phyloP scores from a whole-genome alignment of 2,113 vertebrate genomes.

The Chaetodon trifascialis region DNA sequence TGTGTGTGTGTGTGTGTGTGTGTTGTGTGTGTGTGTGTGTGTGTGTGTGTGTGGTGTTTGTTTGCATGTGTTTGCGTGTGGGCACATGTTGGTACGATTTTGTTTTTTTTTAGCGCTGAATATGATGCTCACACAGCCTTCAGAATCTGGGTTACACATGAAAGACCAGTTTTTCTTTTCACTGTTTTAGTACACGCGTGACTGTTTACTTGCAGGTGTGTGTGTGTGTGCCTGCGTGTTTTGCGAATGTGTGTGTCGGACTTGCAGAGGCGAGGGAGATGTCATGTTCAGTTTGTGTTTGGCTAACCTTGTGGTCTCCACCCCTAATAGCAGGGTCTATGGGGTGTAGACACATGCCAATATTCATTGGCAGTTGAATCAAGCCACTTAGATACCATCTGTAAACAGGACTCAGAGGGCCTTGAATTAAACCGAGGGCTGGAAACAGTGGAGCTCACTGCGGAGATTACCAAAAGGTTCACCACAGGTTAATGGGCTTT shows the following conservation, averaged over 20 bases:
- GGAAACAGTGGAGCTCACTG: constrained; percentile 75
- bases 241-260: constrained; percentile 14
- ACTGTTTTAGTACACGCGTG: not conserved
- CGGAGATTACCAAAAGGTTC: constrained; percentile 77
- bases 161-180: not conserved
- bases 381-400: constrained; percentile 85
- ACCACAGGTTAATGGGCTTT: constrained; percentile 79
- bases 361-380: constrained; percentile 88
- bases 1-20: constrained; percentile 44
- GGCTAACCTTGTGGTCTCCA: constrained; percentile 86
- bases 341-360: constrained; percentile 86
- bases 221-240: not conserved
- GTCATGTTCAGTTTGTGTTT: constrained; percentile 88
- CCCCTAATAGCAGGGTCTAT: constrained; percentile 84
- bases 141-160: constrained; percentile 16
- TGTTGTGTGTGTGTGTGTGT: constrained; percentile 7
- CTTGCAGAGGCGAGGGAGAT: constrained; percentile 76
- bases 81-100: constrained; percentile 7
- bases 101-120: constrained; percentile 6
- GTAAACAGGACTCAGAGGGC: constrained; percentile 81
- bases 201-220: constrained; percentile 29
- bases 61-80: constrained; percentile 12
- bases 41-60: constrained; percentile 42
- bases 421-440: constrained; percentile 77
- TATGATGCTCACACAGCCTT: constrained; percentile 21